Evolutionary conservation across 2,888 invertebrate genomes (phyloP), one percentile per base, ranked within the genome.

Genomic region (Drosophila nr. perissopoda): DNA sequence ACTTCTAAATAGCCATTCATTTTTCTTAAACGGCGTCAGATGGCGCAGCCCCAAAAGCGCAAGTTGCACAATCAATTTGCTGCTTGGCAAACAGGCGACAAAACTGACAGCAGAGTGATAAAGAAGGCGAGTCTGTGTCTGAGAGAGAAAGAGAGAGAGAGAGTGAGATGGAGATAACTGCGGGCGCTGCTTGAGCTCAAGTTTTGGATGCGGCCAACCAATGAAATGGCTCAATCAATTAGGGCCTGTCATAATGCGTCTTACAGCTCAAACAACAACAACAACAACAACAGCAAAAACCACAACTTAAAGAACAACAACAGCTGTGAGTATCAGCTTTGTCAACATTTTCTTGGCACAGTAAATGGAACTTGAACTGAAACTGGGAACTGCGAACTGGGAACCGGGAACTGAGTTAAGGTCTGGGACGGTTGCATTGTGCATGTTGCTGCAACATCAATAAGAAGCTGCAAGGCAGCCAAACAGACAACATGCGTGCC

Each of bases 371-470:
- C 36, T 38, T 36, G 38, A 29, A 56, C 27, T 38, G 36, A 45
- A 49, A 57, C 29, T 38, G 56, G 2, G 36, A 51, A 29, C 68
- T 25, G 49, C 1, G 40, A 18, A 4, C 40, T 33, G 25, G 10
- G 45, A 5, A n/a, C 10, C 10, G 42, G 31, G 29, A 4, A 5
- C 40, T 51, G 38, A 13, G 59, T 18, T 38, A 36, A n/a, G 34
- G 25, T 31, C 13, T 57, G 58, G 3, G 29, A 36, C 31, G 29
- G 31, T n/a, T 31, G 57, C 31, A 42, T 56, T 61, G 75, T 89
- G 89, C 88, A 87, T 89, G 89, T 89, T 76, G 78, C 67, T 71
- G 84, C 85, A 76, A 87, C 87, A 84, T 84, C 85, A 89, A 89
- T 86, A 90, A 87, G 87, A 90, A 85, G 87, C 69, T 57, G 58